Base-by-base conservation (phyloP, 2,888 invertebrate species). In the Alviniconcha strummeri region DNA sequence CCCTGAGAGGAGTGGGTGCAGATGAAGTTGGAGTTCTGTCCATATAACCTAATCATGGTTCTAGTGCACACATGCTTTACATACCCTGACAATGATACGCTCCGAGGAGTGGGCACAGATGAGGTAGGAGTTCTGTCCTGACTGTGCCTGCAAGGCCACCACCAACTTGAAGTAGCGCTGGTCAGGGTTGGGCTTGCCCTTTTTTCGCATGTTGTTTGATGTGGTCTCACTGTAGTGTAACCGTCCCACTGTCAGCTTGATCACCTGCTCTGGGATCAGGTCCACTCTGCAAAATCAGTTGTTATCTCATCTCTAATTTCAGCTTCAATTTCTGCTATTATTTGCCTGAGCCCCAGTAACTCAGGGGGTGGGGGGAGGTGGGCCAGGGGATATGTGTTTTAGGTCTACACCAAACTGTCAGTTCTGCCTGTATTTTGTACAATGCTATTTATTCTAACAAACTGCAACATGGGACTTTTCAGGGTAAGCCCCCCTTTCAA, bases 181-280 rank as follows among this genome's bases (percentile, higher is more conserved):
- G 94, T 99, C 99, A 0, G 99, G 99, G 94, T 99, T 99, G 0
- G 99, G 99, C 86, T 98, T 97, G 0, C 99, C 98, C 92, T 99
- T 99, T 94, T 99, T 99, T 77, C 99, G 95, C 98, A 99, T 99
- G 92, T 99, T 99, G 93, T 99, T 99, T 91, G 98, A 97, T 0
- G 99, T 99, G 0, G 99, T 99, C 94, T 99, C 99, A 81, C 98
- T 98, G 94, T 99, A 99, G 95, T 99, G 99, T 5, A 99, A 95
- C 9, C 99, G 95, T 0, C 99, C 99, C 0, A 99, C 98, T 0
- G 99, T 99, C 80, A 93, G 85, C 87, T 93, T 93, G 54, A 90
- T 90, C 78, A 92, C 90, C 84, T 93, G 91, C 71, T 93, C 96
- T 83, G 96, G 96, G 83, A 96, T 96, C 88, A 98, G 94, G 92